Evolutionary conservation across 2,888 invertebrate genomes (phyloP), one percentile per base, ranked within the genome.

Genomic region (Dorcus hopei): DNA sequence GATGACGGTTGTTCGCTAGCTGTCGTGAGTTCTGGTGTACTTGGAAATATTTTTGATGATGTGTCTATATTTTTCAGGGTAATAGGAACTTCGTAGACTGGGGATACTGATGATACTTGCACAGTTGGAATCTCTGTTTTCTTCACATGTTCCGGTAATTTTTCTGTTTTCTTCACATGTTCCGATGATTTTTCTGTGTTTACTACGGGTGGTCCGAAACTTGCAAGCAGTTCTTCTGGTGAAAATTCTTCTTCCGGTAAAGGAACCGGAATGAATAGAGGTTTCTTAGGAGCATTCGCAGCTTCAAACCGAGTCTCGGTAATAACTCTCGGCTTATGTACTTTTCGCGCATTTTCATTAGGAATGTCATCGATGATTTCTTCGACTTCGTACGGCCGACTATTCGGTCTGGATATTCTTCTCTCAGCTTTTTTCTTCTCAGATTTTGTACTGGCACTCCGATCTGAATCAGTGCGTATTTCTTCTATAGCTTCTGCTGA

Each of bases 291-390:
- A 2, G 69, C 65, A 61, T 70, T 72, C 7, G 64, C 57, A 1
- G 73, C 66, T 65, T 74, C 75, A 60, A 73, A 76, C 62, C 66
- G 66, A 9, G 61, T 70, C 66, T 77, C 77, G 2, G 76, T 74
- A 33, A 76, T 60, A 19, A 75, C 74, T 57, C 72, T 68, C 0
- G 75, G 66, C 61, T 71, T 74, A 19, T 67, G 65, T 11, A 67
- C 64, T 59, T 69, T 67, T 52, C 64, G 65, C 11, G 65, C 64
- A 3, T 70, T 63, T 54, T 73, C 71, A 57, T 70, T 67, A 14
- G 77, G 75, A 50, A 73, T 69, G 47, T 79, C 78, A 52, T 79
- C 76, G 6, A 77, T 59, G 4, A 69, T 52, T 70, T 78, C 78
- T 64, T 75, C 65, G n/a, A 78, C 78, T 65, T 77, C 76, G 56